Percentiles rank a stretch among this genome's conserved stretches.
These are phyloP conservation scores for Mesoligia furuncula DNA, from an alignment of 2,888 invertebrate genomes.

Conservation along the genomic window DNA sequence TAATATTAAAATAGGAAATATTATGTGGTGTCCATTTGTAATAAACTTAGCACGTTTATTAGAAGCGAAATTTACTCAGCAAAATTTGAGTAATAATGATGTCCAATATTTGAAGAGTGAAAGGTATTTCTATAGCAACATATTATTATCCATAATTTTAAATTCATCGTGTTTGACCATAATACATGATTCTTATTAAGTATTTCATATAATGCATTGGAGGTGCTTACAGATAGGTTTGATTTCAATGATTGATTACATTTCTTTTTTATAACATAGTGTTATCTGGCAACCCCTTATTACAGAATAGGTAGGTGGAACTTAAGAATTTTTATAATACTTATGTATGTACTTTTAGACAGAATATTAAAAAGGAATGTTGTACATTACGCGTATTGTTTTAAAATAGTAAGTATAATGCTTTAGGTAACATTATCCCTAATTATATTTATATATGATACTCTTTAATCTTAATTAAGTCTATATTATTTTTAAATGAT, in stretches of 20 bases:
- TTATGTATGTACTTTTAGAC: conserved; percentile 38
- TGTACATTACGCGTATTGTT: conserved; percentile 3
- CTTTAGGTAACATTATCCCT: conserved; percentile 41
- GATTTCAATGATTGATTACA: neutral
- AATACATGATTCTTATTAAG: neutral
- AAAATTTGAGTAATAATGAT: neutral
- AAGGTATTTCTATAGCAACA: neutral
- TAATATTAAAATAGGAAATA: neutral
- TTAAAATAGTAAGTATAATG: conserved; percentile 27
- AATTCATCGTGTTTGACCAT: too few relatives aligned
- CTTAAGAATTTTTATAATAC: conserved; percentile 5
- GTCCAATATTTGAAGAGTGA: neutral
- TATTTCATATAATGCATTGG: neutral
- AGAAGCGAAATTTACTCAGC: neutral
- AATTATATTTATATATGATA: conserved; percentile 24
- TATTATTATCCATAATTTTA: neutral
- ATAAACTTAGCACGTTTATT: neutral
- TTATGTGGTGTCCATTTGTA: neutral
- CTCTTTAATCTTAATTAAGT: conserved; percentile 26
- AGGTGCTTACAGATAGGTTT: neutral
- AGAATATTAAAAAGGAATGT: conserved; percentile 40
- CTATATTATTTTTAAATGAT: conserved; percentile 45
- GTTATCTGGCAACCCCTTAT: neutral
- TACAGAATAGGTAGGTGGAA: conserved; percentile 17
- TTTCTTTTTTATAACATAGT: neutral